phyloP scores from a whole-genome alignment of 2,888 invertebrate genomes.

The Caenorhabditis drosophilae region DNA sequence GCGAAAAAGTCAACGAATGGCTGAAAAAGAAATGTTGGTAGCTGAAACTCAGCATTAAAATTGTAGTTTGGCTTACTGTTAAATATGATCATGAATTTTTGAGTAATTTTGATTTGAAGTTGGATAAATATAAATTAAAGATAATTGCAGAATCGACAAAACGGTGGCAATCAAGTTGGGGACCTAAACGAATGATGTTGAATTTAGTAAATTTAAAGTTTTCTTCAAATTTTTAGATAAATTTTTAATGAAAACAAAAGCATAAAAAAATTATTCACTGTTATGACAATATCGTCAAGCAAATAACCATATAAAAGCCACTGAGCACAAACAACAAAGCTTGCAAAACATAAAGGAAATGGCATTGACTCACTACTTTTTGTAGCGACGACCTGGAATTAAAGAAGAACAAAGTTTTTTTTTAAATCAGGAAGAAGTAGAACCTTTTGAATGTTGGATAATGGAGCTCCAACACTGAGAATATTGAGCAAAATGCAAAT shows the following conservation, averaged over 20 bases:
- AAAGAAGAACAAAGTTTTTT: too few relatives aligned
- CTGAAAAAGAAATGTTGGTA: constrained; percentile 1
- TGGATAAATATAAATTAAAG: constrained; percentile 81
- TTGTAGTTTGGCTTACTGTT: background rate
- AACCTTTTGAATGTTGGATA: constrained; percentile 51
- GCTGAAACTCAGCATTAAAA: constrained; percentile 11
- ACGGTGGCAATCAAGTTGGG: constrained; percentile 82
- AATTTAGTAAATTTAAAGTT: background rate
- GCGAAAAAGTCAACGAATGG: constrained; percentile 22
- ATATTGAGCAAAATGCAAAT: constrained; percentile 65
- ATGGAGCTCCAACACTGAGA: constrained; percentile 59
- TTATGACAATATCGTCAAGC: constrained; percentile 79
- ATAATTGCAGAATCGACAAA: constrained; percentile 79
- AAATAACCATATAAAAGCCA: constrained; percentile 85
- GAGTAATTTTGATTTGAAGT: background rate
- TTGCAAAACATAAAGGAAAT: constrained; percentile 84
- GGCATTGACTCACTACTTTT: constrained; percentile 86
- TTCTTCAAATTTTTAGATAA: background rate
- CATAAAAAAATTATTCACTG: constrained; percentile 76
- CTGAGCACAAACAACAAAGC: constrained; percentile 79
- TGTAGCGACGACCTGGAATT: too few relatives aligned
- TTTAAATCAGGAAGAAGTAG: too few relatives aligned
- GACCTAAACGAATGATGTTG: constrained; percentile 73
- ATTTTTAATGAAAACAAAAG: too few relatives aligned
- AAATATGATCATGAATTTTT: constrained; percentile 3